A percentile compares a stretch with the other conserved stretches of the same genome.
phyloP scores from a whole-genome alignment of 2,888 invertebrate species.

The Phengaris alcon region DNA sequence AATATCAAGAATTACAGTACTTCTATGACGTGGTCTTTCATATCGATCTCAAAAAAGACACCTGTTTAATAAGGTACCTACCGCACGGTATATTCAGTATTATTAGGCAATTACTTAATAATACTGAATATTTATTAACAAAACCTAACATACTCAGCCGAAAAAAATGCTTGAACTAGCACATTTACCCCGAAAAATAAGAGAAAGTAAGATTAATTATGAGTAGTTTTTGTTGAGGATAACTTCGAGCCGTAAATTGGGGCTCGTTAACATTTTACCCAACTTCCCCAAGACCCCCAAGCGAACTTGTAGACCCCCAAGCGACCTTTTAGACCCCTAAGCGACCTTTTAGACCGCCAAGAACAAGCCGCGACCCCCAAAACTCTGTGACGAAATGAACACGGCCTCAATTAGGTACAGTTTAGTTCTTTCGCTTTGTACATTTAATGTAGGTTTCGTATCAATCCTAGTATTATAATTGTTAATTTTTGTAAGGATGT shows the following conservation, averaged over 20 bases:
- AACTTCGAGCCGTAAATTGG: conserved; percentile 63
- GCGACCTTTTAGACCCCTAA: not conserved
- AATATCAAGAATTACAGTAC: too few species aligned
- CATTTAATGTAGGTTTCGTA: conserved; percentile 3
- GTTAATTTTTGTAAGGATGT: too few species aligned
- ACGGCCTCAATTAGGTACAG: conserved; percentile 65
- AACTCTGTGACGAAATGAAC: conserved; percentile 68
- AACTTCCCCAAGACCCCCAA: not conserved
- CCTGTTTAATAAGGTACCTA: too few species aligned
- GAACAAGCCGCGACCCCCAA: conserved; percentile 59
- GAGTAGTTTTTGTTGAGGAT: conserved; percentile 11
- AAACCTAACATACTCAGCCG: conserved; percentile 1
- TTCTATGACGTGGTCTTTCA: too few species aligned
- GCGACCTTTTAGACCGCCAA: not conserved
- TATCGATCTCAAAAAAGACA: too few species aligned
- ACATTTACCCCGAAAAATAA: not conserved
- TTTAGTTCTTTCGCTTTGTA: not conserved
- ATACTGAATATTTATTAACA: too few species aligned
- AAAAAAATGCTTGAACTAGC: not conserved
- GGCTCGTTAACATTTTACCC: conserved; percentile 68
- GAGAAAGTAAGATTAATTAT: conserved; percentile 11
- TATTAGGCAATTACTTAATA: too few species aligned
- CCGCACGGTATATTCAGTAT: too few species aligned
- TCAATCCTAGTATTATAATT: not conserved
- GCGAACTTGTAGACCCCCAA: not conserved